Evolutionary conservation across 2,797 vertebrate genomes (phyloP).

Genomic region (Lepilemur ruficaudatus): DNA sequence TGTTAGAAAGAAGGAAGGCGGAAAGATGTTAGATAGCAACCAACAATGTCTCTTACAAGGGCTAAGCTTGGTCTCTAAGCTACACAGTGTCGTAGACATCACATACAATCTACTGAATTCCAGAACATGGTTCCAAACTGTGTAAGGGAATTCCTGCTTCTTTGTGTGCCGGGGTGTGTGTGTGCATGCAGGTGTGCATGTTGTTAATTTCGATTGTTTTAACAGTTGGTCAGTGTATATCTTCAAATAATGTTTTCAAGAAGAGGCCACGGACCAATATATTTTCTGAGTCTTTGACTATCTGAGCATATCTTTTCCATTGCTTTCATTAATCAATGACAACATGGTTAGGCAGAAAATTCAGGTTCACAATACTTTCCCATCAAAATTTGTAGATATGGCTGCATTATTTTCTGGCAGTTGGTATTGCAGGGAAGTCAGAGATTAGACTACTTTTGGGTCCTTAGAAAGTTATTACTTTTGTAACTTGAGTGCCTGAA

Average conservation of each 20-base stretch:
- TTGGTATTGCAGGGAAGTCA: not conserved
- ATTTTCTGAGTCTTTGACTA: constrained; percentile 34
- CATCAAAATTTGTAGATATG: not conserved
- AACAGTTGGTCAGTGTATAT: not conserved
- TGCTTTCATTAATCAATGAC: not conserved
- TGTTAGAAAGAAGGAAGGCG: not conserved
- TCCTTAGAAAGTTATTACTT: not conserved
- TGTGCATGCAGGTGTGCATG: not conserved
- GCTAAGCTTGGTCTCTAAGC: not conserved
- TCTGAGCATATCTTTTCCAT: not conserved
- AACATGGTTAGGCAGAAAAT: not conserved
- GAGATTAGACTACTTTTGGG: not conserved
- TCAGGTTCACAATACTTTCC: not conserved
- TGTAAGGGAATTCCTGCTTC: not conserved
- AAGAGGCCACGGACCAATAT: not conserved
- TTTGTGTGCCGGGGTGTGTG: not conserved
- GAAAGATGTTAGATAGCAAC: not conserved
- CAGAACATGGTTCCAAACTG: not conserved
- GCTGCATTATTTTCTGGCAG: constrained; percentile 3
- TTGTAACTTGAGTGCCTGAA: not conserved
- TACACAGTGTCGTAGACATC: not conserved
- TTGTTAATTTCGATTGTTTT: constrained; percentile 5
- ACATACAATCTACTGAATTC: not conserved
- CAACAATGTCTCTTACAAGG: not conserved
- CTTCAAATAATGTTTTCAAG: not conserved